Evolutionary conservation across 1,140 invertebrate species (phyloP).

Genomic region (Bactericera cockerelli): DNA sequence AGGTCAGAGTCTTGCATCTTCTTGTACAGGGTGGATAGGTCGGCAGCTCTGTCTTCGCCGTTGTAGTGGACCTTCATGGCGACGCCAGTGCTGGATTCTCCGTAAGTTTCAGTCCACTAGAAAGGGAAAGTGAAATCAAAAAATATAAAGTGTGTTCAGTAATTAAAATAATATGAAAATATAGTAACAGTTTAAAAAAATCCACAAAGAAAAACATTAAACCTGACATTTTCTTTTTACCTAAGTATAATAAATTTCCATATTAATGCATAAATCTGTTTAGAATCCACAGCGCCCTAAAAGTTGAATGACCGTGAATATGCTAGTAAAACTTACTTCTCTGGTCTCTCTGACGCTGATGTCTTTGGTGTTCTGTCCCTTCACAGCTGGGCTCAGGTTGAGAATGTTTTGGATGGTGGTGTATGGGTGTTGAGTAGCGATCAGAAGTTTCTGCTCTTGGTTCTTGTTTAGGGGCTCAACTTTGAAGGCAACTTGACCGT

Average conservation of each 20-base stretch:
- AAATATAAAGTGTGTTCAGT: too few species aligned
- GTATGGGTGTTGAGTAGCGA: constrained; percentile 41
- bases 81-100: constrained; percentile 27
- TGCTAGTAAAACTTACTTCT: constrained; percentile 21
- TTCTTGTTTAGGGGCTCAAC: constrained; percentile 32
- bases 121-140: neutral
- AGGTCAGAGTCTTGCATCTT: constrained; percentile 19
- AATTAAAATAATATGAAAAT: neutral
- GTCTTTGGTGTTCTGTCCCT: constrained; percentile 28
- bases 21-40: constrained; percentile 21
- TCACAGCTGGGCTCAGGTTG: constrained; percentile 30
- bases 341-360: constrained; percentile 26
- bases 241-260: too few species aligned
- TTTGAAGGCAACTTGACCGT: constrained; percentile 30
- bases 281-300: too few species aligned
- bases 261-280: too few species aligned
- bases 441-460: constrained; percentile 34
- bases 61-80: constrained; percentile 33
- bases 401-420: constrained; percentile 37
- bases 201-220: too few species aligned
- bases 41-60: constrained; percentile 29
- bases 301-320: too few species aligned
- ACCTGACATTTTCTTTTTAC: too few species aligned
- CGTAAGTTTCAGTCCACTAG: constrained; percentile 15
- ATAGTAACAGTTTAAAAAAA: neutral